Conservation (phyloP, 2,113 vertebrate species). For the Sitta europaea region DNA sequence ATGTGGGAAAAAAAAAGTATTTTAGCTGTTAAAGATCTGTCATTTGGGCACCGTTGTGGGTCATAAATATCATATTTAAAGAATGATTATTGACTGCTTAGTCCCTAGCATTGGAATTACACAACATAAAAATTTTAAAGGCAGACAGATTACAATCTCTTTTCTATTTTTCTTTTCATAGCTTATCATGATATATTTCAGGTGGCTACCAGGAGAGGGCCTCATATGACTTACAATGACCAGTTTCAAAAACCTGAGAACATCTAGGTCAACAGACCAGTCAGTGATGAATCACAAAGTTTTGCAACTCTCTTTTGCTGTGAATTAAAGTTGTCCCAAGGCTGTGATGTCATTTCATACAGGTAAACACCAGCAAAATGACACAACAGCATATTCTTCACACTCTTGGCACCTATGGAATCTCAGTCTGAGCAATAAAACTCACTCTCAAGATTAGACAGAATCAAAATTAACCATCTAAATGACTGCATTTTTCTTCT, state of each 20-base stretch:
- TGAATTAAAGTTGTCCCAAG: neutral
- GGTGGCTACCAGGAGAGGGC: conserved; percentile 55
- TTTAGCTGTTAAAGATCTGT: neutral
- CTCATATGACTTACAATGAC: conserved; percentile 27
- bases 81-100: neutral
- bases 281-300: neutral
- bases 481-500: neutral
- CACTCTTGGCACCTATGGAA: neutral
- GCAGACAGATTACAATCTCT: neutral
- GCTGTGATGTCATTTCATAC: neutral
- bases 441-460: neutral
- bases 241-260: neutral
- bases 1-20: neutral
- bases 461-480: neutral
- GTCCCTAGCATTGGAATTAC: neutral
- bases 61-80: neutral
- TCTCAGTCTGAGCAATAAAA: neutral
- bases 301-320: neutral
- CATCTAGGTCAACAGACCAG: neutral
- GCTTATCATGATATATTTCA: neutral
- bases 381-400: neutral
- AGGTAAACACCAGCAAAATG: neutral
- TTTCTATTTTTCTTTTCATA: neutral
- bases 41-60: neutral
- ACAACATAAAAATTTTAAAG: neutral